Evolutionary conservation across 2,888 invertebrate genomes (phyloP).

Genomic region (Adineta ricciae): DNA sequence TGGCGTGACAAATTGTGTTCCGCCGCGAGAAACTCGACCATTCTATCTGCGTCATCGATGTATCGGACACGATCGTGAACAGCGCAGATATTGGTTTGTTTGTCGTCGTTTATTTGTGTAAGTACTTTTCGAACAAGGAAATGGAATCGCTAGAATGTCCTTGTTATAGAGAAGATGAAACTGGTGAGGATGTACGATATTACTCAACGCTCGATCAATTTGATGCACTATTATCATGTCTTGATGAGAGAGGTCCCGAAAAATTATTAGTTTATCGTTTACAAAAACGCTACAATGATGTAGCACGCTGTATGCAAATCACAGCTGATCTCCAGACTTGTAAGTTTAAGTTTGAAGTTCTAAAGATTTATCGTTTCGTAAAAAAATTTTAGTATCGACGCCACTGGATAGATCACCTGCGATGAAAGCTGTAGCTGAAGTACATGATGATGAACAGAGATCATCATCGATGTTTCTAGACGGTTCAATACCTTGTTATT

Average conservation of each 20-base stretch:
- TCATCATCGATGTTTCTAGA: background rate
- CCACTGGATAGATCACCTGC: background rate
- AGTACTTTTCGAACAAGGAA: too few species aligned
- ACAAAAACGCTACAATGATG: background rate
- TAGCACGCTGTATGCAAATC: background rate
- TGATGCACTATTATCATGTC: background rate
- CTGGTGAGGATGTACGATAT: constrained; percentile 12
- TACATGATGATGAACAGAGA: background rate
- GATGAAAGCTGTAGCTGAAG: background rate
- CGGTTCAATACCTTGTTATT: background rate
- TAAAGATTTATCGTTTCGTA: too few species aligned
- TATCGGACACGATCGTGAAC: constrained; percentile 86
- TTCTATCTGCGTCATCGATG: constrained; percentile 68
- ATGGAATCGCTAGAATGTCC: too few species aligned
- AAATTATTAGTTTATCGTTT: constrained; percentile 11
- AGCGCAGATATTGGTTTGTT: constrained; percentile 93
- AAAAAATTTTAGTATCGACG: background rate
- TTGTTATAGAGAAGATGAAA: background rate
- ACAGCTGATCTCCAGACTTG: background rate
- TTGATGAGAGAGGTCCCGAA: background rate
- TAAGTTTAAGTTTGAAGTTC: background rate
- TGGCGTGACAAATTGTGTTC: constrained; percentile 84
- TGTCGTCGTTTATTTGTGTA: constrained; percentile 82
- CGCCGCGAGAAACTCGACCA: constrained; percentile 42
- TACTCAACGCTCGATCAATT: constrained; percentile 11